Conservation (phyloP, 1,140 invertebrate species). For the Myzus persicae region DNA sequence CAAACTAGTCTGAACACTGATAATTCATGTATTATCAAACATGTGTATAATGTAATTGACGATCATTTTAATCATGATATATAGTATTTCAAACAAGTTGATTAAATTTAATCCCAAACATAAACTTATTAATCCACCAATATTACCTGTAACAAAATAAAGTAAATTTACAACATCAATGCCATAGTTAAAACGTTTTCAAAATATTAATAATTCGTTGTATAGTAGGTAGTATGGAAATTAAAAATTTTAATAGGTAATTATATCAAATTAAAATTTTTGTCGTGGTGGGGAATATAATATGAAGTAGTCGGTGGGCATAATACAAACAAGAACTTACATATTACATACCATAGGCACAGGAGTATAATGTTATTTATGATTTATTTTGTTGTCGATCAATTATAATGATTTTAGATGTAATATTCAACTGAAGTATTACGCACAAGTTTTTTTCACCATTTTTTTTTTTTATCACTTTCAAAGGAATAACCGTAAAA, state of each 20-base stretch:
- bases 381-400: too few species aligned
- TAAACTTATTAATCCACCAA: conserved; percentile 15
- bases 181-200: neutral
- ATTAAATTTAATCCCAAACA: conserved; percentile 19
- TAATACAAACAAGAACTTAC: too few species aligned
- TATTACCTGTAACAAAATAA: conserved; percentile 30
- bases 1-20: neutral
- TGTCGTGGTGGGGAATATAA: neutral
- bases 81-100: conserved; percentile 19
- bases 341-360: too few species aligned
- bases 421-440: too few species aligned
- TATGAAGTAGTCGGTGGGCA: too few species aligned
- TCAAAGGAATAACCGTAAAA: too few species aligned
- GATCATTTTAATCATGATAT: neutral
- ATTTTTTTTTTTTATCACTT: too few species aligned
- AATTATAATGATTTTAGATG: too few species aligned
- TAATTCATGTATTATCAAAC: neutral
- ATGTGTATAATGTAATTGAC: neutral
- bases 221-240: too few species aligned
- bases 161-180: neutral
- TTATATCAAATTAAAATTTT: neutral
- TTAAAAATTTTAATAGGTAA: too few species aligned
- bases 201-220: neutral
- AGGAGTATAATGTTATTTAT: too few species aligned
- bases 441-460: too few species aligned